A percentile compares a stretch with the other conserved stretches of the same genome.
phyloP scores from a whole-genome alignment of 1,140 invertebrate species.

The Polypedilum vanderplanki region DNA sequence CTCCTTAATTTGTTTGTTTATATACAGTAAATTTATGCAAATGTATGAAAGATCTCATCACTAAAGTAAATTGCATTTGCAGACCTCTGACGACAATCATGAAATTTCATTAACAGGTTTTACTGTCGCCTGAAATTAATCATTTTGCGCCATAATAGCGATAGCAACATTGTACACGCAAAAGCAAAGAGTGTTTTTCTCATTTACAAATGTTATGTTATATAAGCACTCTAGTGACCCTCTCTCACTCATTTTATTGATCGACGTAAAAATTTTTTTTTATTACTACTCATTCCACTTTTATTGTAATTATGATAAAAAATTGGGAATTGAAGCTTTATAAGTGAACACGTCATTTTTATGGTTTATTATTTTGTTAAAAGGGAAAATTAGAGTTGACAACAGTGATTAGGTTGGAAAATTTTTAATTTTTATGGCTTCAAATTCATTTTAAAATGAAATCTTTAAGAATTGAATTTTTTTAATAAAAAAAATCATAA shows the following conservation, averaged over 20 bases:
- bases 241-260: not conserved
- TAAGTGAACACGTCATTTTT: not conserved
- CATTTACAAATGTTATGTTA: not conserved
- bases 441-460: too few relatives aligned
- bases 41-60: not conserved
- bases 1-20: too few relatives aligned
- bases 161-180: not conserved
- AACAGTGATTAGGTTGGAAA: too few relatives aligned
- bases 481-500: too few relatives aligned
- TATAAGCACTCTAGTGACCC: not conserved
- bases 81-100: not conserved
- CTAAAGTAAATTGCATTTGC: not conserved
- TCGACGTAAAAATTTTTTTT: not conserved
- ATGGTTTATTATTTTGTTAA: not conserved
- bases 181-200: not conserved
- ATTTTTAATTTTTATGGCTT: too few relatives aligned
- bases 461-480: too few relatives aligned
- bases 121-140: not conserved
- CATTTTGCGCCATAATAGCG: not conserved
- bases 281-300: too few relatives aligned
- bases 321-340: too few relatives aligned
- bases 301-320: too few relatives aligned
- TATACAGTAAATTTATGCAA: too few relatives aligned
- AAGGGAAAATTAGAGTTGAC: not conserved
- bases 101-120: conserved; percentile 12